Base-by-base conservation (phyloP, 2,113 vertebrate genomes). In the Urocitellus parryii region DNA sequence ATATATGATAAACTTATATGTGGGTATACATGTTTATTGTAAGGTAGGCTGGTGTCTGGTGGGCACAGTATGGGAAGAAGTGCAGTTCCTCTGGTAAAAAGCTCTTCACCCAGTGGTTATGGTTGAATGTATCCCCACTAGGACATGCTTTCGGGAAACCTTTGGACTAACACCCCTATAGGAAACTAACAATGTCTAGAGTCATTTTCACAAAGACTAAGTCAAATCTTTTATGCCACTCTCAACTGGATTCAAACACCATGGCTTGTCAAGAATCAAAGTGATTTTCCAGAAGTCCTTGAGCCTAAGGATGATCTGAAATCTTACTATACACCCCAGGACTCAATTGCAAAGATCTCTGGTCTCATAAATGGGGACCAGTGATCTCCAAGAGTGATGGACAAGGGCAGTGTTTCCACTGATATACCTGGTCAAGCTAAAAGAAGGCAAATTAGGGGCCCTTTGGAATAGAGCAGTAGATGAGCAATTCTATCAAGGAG, bases 121-220 rank as follows among this genome's bases (percentile, higher is more conserved):
- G 78, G 68, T 27, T 78, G 61, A 94, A 80, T 37, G 79, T 37
- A 51, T 74, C 42, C 24, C 22, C 42, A 32, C 34, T 27, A 48
- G 42, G 42, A 48, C 45, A 34, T 45, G 22, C 53, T 53, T 81
- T 39, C 34, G 34, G 24, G 42, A 77, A 80, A 51, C 24, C 53
- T 90, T 79, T 84, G 34, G 45, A 81, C n/a, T 73, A 18, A 96
- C 84, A 89, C 24, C 63, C 48, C 27, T 73, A 9, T 88, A 51
- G 80, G 32, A 91, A 79, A 61, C n/a, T 7, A 83, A 87, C 37
- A 85, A 73, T 81, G 88, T 88, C 39, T 70, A 39, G 56, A 83
- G 48, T 5, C 61, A 56, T 37, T 90, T 90, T 88, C 37, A 65
- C 56, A 81, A 91, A 93, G 63, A 84, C 25, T 80, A 88, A 88